Base-by-base conservation (phyloP, 2,797 vertebrate species). In the Sphenopsis melanotis region DNA sequence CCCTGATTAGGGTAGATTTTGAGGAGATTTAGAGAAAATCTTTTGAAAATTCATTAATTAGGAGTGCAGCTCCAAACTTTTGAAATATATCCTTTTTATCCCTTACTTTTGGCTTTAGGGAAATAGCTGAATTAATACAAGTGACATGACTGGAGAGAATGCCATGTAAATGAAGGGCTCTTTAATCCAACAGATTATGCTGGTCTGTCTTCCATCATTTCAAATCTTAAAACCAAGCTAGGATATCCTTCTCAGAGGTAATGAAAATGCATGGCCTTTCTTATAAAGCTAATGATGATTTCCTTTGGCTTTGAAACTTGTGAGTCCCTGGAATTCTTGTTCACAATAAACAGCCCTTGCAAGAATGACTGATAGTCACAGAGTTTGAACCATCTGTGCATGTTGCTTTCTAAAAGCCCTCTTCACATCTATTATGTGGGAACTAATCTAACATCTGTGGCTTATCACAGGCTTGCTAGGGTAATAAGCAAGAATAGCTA, bases 1-100 rank as follows among this genome's bases (percentile, higher is more conserved):
- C 98, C 98, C n/a, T 94, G 94, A 61, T 96, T 97, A 5, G 97
- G 75, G 92, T 23, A 13, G 47, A 90, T 83, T 11, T 98, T 98
- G 27, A 98, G 98, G 1, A 98, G 98, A 64, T 98, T 97, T 59
- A 94, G 98, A 98, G 46, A 56, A 77, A 60, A 70, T 97, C 90
- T 97, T 98, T 97, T 98, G 98, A 29, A 99, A 97, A 66, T 96
- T 94, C 94, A 98, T 99, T 97, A 98, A 97, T 99, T 98, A 99
- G 3, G 97, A 98, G 52, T 98, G 30, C 87, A 99, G 96, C 94
- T 99, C 98, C 6, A 98, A 98, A 78, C 98, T 97, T 57, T 98
- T 99, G 90, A 91, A 94, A 83, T 60, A 95, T 12, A 93, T 87
- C 64, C 22, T 49, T 57, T 94, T 87, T 79, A 88, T 82, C 66